Evolutionary conservation across 1,140 invertebrate species (phyloP).

Genomic region (Littorina saxatilis): DNA sequence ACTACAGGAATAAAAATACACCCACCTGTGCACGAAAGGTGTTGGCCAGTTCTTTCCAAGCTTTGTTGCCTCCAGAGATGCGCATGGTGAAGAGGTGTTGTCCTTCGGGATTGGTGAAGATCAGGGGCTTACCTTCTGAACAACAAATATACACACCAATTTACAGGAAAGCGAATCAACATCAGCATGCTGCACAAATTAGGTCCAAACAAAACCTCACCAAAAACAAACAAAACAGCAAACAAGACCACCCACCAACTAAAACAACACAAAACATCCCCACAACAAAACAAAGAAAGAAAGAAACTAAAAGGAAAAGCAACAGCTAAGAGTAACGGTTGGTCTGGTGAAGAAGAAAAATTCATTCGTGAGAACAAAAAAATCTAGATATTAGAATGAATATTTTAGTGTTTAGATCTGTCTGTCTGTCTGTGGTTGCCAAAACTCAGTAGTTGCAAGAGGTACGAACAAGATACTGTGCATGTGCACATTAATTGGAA

Average conservation of each 20-base stretch:
- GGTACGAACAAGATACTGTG: too few relatives aligned
- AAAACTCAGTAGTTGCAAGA: too few relatives aligned
- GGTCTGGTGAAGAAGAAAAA: too few relatives aligned
- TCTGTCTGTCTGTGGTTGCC: too few relatives aligned
- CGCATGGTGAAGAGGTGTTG: slow-evolving; percentile 14
- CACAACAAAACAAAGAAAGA: not conserved
- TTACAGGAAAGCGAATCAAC: not conserved
- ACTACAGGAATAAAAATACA: too few relatives aligned
- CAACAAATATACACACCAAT: not conserved
- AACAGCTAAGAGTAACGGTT: too few relatives aligned
- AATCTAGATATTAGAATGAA: too few relatives aligned
- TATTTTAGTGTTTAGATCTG: too few relatives aligned
- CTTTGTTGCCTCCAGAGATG: not conserved
- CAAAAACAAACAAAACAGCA: not conserved
- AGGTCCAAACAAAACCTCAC: not conserved
- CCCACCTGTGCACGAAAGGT: not conserved
- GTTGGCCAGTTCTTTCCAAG: slow-evolving; percentile 6
- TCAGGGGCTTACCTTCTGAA: slow-evolving; percentile 2
- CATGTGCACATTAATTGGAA: too few relatives aligned
- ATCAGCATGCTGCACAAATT: not conserved
- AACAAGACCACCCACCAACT: not conserved
- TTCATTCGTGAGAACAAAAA: too few relatives aligned
- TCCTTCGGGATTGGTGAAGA: not conserved
- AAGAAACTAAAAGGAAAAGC: not conserved
- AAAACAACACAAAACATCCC: not conserved